A percentile compares a stretch with the other conserved stretches of the same genome.
These are phyloP conservation scores for Cenopis cana DNA, from an alignment of 2,888 invertebrate species.

Conservation along the genomic window DNA sequence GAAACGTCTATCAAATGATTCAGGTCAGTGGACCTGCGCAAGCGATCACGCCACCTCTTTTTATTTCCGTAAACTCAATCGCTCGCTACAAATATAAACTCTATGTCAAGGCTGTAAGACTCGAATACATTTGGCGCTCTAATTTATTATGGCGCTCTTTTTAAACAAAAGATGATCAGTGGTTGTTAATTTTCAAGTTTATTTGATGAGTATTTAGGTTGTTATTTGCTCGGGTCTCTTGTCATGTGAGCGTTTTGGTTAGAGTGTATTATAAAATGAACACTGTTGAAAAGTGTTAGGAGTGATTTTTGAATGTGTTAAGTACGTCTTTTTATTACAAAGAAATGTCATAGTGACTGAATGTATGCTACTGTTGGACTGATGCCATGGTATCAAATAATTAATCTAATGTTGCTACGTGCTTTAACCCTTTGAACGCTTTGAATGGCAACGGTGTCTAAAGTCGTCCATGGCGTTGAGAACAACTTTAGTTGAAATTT, in stretches of 20 bases:
- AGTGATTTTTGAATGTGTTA: conserved; percentile 3
- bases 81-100: conserved; percentile 52
- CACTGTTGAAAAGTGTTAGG: conserved; percentile 1
- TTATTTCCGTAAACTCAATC: conserved; percentile 60
- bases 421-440: conserved; percentile 8
- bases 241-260: neutral
- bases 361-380: conserved; percentile 37
- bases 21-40: conserved; percentile 75
- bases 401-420: conserved; percentile 12
- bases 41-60: conserved; percentile 75
- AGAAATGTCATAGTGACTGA: conserved; percentile 28
- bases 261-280: conserved; percentile 14
- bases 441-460: neutral
- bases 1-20: conserved; percentile 53
- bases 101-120: conserved; percentile 52
- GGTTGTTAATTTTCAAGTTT: neutral
- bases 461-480: too few relatives aligned
- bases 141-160: conserved; percentile 13
- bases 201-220: neutral
- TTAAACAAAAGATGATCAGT: conserved; percentile 14
- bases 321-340: conserved; percentile 17
- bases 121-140: conserved; percentile 15
- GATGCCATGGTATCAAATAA: conserved; percentile 34
- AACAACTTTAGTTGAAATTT: too few relatives aligned
- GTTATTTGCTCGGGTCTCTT: neutral